Percentiles rank a stretch among this genome's conserved stretches.
Evolutionary conservation across 2,113 vertebrate genomes (phyloP).

Genomic region (Sinosuthora webbiana): DNA sequence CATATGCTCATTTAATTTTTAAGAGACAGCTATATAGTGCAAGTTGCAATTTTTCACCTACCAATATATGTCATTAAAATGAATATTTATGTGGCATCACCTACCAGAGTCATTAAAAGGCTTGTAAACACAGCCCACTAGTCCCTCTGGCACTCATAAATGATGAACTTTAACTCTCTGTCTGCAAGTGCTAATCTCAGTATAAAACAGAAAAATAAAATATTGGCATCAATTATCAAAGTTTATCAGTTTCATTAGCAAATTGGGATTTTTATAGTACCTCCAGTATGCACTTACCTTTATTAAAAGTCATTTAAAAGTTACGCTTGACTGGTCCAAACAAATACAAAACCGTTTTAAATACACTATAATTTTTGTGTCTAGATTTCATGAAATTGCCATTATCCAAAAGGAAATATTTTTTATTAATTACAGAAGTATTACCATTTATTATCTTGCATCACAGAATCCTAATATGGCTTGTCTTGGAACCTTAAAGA

Average conservation of each 20-base stretch:
- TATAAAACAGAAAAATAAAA: constrained; percentile 42
- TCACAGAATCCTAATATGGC: background rate
- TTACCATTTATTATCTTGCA: background rate
- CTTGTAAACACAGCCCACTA: constrained; percentile 21
- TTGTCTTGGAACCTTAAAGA: background rate
- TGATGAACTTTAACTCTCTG: constrained; percentile 29
- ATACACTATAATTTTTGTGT: background rate
- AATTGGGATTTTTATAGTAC: background rate
- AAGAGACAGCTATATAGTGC: background rate
- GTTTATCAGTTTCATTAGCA: constrained; percentile 30
- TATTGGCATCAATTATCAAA: constrained; percentile 45
- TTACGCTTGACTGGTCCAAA: background rate
- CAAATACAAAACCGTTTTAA: constrained; percentile 19
- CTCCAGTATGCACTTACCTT: background rate
- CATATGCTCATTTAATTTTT: constrained; percentile 41
- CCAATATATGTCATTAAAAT: constrained; percentile 10
- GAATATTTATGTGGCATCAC: constrained; percentile 61
- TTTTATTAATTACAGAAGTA: background rate
- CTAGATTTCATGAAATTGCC: background rate
- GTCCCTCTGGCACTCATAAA: constrained; percentile 28
- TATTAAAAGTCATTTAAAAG: background rate
- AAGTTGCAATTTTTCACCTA: constrained; percentile 46
- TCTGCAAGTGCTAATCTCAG: constrained; percentile 29
- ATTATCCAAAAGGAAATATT: background rate
- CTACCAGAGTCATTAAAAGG: constrained; percentile 55